Base-by-base conservation (phyloP, 2,888 invertebrate species). In the Celastrina argiolus region DNA sequence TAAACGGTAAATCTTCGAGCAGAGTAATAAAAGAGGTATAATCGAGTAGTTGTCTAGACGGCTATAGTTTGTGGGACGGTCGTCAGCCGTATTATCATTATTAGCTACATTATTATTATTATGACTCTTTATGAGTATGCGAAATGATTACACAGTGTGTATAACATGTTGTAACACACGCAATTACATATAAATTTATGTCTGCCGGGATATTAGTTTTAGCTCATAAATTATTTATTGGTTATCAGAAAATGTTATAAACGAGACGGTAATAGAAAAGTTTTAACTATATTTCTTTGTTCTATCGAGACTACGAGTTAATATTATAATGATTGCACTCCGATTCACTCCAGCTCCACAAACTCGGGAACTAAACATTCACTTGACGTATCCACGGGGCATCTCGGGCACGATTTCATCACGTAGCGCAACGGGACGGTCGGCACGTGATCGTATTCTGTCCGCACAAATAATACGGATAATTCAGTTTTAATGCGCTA, bases 371-470 rank as follows among this genome's bases (percentile, higher is more conserved):
- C 31, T 34, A 42, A 42, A 61, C 31, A 59, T 59, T 42, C 31
- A 58, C 31, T 65, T 22, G 66, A 66, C 31, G 59, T 66, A 66
- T 66, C 66, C 59, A 66, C 26, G 26, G 31, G 66, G 59, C 59
- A 66, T 59, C 66, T 66, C 42, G 22, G 59, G 59, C 66, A 66
- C 66, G 66, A 59, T 42, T 66, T 42, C 31, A 59, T 59, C 66
- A 66, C 66, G 66, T 58, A 42, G 59, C 66, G 56, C 66, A 45
- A 59, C 59, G 66, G 66, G 63, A 64, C 67, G 65, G 63, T 36
- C 31, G 65, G 64, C 67, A 72, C 71, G 71, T 72, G 71, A 68
- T 31, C 68, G 71, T 51, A 70, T 71, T 70, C 64, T 45, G 65
- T 66, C 67, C 65, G 63, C 66, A 66, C 66, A 42, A 66, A 31